Conservation (phyloP, 1,140 invertebrate species). For the Pinna nobilis region DNA sequence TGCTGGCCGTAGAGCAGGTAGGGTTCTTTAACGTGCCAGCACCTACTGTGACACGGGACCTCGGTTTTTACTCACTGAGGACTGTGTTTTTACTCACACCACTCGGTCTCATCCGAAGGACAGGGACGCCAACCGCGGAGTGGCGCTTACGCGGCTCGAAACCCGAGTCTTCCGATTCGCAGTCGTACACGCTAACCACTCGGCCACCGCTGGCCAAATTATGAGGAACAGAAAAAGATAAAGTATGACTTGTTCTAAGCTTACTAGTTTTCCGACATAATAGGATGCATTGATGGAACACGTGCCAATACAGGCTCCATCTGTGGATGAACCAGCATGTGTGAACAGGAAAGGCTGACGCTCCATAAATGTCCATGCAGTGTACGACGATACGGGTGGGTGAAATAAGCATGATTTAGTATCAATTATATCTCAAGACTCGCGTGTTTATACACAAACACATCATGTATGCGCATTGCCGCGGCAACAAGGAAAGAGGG, state of each 20-base stretch:
- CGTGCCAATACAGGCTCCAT: constrained; percentile 74
- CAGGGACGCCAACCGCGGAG: too few species aligned
- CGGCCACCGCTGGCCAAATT: too few species aligned
- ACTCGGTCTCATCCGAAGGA: too few species aligned
- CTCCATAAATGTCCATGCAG: constrained; percentile 57
- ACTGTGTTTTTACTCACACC: too few species aligned
- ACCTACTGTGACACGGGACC: too few species aligned
- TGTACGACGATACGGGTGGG: constrained; percentile 69
- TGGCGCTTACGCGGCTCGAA: too few species aligned
- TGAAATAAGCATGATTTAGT: too few species aligned
- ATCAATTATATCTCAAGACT: constrained; percentile 77
- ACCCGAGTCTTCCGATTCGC: too few species aligned
- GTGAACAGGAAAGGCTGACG: constrained; percentile 77
- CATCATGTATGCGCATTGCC: constrained; percentile 71
- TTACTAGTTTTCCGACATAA: constrained; percentile 71
- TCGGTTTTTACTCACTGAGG: too few species aligned
- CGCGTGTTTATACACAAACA: constrained; percentile 75
- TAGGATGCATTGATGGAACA: constrained; percentile 77
- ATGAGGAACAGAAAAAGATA: background rate
- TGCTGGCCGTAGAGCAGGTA: too few species aligned
- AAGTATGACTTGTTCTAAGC: background rate
- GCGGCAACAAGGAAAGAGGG: constrained; percentile 76
- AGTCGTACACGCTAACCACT: too few species aligned
- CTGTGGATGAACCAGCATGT: constrained; percentile 72
- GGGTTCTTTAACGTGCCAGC: too few species aligned